Base-by-base conservation (phyloP, 2,888 invertebrate species). In the Andrena haemorrhoa region DNA sequence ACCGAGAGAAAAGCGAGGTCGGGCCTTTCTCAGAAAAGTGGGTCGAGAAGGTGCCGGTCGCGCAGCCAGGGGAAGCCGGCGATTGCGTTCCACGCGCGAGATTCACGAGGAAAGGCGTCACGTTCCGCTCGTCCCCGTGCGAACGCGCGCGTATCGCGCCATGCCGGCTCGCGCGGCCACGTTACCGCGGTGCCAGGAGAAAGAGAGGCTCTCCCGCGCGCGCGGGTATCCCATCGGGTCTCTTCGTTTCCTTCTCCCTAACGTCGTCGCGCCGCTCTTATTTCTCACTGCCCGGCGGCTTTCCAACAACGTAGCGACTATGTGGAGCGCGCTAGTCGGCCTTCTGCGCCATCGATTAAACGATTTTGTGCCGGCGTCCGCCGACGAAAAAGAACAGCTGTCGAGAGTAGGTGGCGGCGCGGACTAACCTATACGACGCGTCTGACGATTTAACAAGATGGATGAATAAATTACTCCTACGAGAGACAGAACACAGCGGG, bases 11-110 rank as follows among this genome's bases (percentile, higher is more conserved):
- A 91, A 91, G 90, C 90, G 91, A 91, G 91, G 91, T 91, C 90
- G 88, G 85, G 88, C 91, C 91, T 91, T 91, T 91, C 91, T 90
- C 90, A 88, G 88, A 90, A 85, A 91, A 91, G 89, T 91, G 86
- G 90, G 90, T 88, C 91, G 88, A 83, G 87, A 88, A 84, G 86
- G 83, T 85, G 78, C 78, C 83, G 82, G 80, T 86, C 86, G 85
- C 65, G 35, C 12, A 66, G 63, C 63, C 41, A 41, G 16, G 41
- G 64, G 66, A 63, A 72, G 53, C 70, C 61, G 35, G 56, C 66
- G 63, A 73, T 61, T 69, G 79, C 78, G 77, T 83, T 86, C 71
- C 80, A 71, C 76, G 69, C 66, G 66, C 79, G 58, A 58, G 65
- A 68, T 81, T 81, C 80, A 70, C 79, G 64, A 56, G 76, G 86